A percentile compares a stretch with the other conserved stretches of the same genome.
These are phyloP conservation scores for Aphodius granarius DNA, from an alignment of 2,888 invertebrate genomes.

Conservation along the genomic window DNA sequence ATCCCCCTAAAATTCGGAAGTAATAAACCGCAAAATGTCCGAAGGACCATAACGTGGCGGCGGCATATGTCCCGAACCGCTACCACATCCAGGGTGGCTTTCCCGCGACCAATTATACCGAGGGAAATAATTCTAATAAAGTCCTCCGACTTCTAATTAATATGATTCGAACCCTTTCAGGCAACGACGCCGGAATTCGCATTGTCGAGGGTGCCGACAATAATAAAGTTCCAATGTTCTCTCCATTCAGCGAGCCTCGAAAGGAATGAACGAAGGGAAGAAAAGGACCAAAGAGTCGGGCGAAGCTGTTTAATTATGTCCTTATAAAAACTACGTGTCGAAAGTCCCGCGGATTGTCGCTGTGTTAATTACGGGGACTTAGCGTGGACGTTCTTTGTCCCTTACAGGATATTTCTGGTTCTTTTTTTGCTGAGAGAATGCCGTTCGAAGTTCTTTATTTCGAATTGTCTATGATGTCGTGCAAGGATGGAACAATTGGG, in stretches of 20 bases:
- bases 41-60: not conserved
- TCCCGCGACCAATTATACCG: not conserved
- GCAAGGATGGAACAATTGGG: not conserved
- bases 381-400: not conserved
- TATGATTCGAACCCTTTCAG: slow-evolving; percentile 45
- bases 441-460: not conserved
- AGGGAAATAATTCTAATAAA: slow-evolving; percentile 40
- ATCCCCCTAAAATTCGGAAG: not conserved
- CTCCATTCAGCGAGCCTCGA: slow-evolving; percentile 31
- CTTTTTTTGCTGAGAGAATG: not conserved
- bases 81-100: not conserved
- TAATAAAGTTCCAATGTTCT: not conserved
- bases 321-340: slow-evolving; percentile 41
- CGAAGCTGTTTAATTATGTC: slow-evolving; percentile 45
- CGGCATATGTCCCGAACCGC: not conserved
- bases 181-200: slow-evolving; percentile 40
- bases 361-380: slow-evolving; percentile 25
- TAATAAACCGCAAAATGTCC: not conserved
- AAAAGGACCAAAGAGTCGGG: not conserved
- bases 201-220: slow-evolving; percentile 43
- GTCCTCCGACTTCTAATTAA: slow-evolving; percentile 48
- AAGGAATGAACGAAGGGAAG: slow-evolving; percentile 29
- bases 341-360: slow-evolving; percentile 25
- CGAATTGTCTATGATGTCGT: not conserved
- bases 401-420: not conserved